These are phyloP conservation scores for Sinocyclocheilus grahami DNA, from an alignment of 2,113 vertebrate genomes.

Conservation along the genomic window DNA sequence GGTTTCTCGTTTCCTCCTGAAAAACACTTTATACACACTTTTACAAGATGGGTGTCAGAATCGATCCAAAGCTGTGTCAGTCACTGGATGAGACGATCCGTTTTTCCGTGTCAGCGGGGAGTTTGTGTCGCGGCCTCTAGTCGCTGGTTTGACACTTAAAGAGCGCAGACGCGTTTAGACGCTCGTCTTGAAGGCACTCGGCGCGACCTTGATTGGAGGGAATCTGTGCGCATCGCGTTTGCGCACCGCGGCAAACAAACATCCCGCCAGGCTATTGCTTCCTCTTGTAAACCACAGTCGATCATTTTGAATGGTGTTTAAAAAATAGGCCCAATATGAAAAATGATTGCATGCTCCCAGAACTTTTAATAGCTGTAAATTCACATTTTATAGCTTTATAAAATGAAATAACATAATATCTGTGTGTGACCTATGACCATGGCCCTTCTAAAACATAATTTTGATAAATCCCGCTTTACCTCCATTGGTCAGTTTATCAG, in stretches of 20 bases:
- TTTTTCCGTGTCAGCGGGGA: constrained; percentile 50
- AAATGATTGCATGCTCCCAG: neutral
- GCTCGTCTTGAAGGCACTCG: constrained; percentile 20
- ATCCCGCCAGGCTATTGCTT: constrained; percentile 4
- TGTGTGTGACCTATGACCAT: neutral
- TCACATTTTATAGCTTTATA: neutral
- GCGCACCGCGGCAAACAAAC: constrained; percentile 10
- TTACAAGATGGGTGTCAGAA: constrained; percentile 58
- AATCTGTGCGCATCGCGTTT: constrained; percentile 21
- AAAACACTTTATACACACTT: constrained; percentile 52
- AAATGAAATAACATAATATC: neutral
- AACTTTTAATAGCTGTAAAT: neutral
- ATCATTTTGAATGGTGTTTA: constrained; percentile 7
- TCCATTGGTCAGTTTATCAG: neutral
- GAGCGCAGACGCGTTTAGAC: constrained; percentile 24
- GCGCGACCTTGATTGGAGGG: constrained; percentile 34
- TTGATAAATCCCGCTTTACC: neutral
- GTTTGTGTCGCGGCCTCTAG: constrained; percentile 47
- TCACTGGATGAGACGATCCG: constrained; percentile 46
- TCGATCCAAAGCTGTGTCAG: constrained; percentile 55
- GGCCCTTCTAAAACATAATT: neutral
- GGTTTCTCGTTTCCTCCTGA: constrained; percentile 30
- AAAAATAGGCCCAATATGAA: neutral
- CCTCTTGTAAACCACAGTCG: neutral
- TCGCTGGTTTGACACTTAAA: constrained; percentile 58